These are phyloP conservation scores for Gobionotothen gibberifrons DNA, from an alignment of 2,797 vertebrate species.

Conservation along the genomic window DNA sequence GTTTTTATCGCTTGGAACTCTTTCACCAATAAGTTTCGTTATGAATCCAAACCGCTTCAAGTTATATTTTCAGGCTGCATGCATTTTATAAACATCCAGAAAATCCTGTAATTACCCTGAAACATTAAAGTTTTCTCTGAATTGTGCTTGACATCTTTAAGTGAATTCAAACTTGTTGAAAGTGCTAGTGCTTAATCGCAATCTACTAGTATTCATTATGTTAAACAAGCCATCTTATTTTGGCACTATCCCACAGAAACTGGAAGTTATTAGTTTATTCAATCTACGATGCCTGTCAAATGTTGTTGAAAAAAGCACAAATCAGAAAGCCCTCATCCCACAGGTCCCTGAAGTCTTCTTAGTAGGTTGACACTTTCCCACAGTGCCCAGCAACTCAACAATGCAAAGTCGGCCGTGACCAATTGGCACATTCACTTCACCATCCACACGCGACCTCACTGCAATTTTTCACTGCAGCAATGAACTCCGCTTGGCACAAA, in stretches of 20 bases:
- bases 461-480: conserved; percentile 96
- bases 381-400: conserved; percentile 90
- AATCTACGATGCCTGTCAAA: conserved; percentile 86
- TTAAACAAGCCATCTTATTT: conserved; percentile 26
- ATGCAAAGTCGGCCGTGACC: conserved; percentile 91
- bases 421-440: conserved; percentile 94
- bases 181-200: neutral
- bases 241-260: conserved; percentile 41
- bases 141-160: conserved; percentile 2
- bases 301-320: conserved; percentile 87
- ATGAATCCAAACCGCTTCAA: conserved; percentile 11
- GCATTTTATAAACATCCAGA: neutral
- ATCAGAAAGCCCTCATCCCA: conserved; percentile 77
- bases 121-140: neutral
- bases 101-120: conserved; percentile 11
- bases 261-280: conserved; percentile 75
- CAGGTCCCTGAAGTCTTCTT: conserved; percentile 83
- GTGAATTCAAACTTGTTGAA: neutral
- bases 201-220: conserved; percentile 17
- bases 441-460: conserved; percentile 97
- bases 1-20: conserved; percentile 22
- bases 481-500: conserved; percentile 89
- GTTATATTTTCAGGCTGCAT: conserved; percentile 17
- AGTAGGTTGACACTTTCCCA: conserved; percentile 97
- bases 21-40: conserved; percentile 16